phyloP scores from a whole-genome alignment of 2,797 vertebrate species.

The Alosa sapidissima region DNA sequence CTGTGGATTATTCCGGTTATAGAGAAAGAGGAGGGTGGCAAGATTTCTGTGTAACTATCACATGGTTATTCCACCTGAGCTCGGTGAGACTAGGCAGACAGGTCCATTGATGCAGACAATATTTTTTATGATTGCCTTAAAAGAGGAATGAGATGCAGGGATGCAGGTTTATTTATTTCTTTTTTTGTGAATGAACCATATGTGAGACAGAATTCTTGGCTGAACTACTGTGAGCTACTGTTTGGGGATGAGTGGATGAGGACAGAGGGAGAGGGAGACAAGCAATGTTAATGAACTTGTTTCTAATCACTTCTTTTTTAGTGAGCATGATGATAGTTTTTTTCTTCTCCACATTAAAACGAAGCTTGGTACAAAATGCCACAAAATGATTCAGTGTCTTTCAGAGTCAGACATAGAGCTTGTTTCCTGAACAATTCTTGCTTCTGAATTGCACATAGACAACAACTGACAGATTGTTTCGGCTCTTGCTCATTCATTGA shows the following conservation, averaged over 20 bases:
- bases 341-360: not conserved
- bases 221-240: not conserved
- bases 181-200: not conserved
- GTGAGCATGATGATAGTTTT: not conserved
- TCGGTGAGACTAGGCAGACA: not conserved
- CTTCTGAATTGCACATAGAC: not conserved
- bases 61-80: not conserved
- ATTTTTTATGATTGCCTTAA: not conserved
- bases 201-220: not conserved
- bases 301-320: not conserved
- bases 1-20: not conserved
- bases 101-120: not conserved
- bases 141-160: not conserved
- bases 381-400: not conserved
- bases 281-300: not conserved
- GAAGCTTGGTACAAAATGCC: not conserved
- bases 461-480: not conserved
- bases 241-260: not conserved
- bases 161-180: not conserved
- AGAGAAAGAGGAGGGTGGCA: not conserved
- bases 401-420: not conserved
- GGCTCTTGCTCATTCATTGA: not conserved
- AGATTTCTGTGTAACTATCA: conserved; percentile 2
- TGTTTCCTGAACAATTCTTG: not conserved
- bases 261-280: not conserved